Percentiles rank a stretch among this genome's conserved stretches.
Evolutionary conservation across 2,113 vertebrate species (phyloP).

Genomic region (Electrona antarctica): DNA sequence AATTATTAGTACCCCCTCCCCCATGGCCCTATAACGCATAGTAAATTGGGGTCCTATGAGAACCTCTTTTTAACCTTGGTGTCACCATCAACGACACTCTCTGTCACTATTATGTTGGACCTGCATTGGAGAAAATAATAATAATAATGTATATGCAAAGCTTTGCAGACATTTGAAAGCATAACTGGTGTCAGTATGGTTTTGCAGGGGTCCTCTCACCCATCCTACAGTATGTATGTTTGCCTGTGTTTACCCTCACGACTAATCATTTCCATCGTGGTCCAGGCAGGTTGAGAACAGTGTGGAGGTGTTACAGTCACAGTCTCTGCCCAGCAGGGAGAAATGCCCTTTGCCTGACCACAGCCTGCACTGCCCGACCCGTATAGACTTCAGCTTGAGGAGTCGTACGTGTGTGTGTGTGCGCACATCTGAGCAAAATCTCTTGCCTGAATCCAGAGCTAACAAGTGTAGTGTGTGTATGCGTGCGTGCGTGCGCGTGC

Average conservation of each 20-base stretch:
- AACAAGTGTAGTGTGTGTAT: slow-evolving; percentile 9
- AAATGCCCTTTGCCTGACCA: slow-evolving; percentile 41
- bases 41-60: too few species aligned
- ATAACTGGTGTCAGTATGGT: slow-evolving; percentile 43
- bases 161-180: slow-evolving; percentile 45
- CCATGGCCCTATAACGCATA: too few species aligned
- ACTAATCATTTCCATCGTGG: slow-evolving; percentile 64
- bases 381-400: slow-evolving; percentile 55
- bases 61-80: slow-evolving; percentile 16
- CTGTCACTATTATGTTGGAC: background rate
- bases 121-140: background rate
- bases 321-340: slow-evolving; percentile 42
- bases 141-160: slow-evolving; percentile 30
- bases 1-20: too few species aligned
- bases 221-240: slow-evolving; percentile 43
- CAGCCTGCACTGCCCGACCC: slow-evolving; percentile 50
- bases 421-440: background rate
- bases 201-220: slow-evolving; percentile 48
- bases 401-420: slow-evolving; percentile 31
- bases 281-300: slow-evolving; percentile 33
- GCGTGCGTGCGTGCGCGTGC: slow-evolving; percentile 20
- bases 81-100: slow-evolving; percentile 18
- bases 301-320: slow-evolving; percentile 54
- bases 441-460: too few species aligned
- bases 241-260: slow-evolving; percentile 50